These are phyloP conservation scores for Parazoanthus swiftii DNA, from an alignment of 92 coral and sea anemone genomes.

Conservation along the genomic window DNA sequence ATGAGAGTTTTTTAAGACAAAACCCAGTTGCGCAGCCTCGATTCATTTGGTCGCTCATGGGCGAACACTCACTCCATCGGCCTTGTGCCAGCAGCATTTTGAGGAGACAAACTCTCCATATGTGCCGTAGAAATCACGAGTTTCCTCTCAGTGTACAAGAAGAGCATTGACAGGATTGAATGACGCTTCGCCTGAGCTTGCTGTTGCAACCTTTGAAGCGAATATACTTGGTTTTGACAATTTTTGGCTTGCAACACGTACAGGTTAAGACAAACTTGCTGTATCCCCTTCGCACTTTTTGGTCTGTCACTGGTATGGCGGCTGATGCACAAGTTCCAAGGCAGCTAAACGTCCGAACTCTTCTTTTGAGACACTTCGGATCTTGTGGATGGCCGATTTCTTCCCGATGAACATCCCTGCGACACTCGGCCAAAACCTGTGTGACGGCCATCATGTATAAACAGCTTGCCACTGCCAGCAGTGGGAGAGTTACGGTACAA, in stretches of 20 bases:
- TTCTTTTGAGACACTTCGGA: conserved; percentile 5
- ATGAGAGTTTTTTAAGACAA: background rate
- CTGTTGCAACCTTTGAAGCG: conserved; percentile 33
- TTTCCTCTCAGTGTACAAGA: conserved; percentile 23
- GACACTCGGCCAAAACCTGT: conserved; percentile 10
- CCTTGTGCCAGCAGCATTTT: background rate
- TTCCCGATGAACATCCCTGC: conserved; percentile 1
- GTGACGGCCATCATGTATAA: conserved; percentile 1
- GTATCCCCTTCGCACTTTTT: background rate
- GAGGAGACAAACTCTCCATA: background rate
- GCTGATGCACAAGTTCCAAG: conserved; percentile 16
- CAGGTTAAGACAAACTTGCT: conserved; percentile 10
- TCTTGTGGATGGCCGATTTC: conserved; percentile 7
- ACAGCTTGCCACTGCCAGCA: conserved; percentile 1
- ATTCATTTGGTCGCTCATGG: background rate
- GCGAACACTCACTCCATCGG: background rate
- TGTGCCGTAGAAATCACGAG: conserved; percentile 3
- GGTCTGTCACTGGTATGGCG: conserved; percentile 37
- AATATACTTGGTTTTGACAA: conserved; percentile 26
- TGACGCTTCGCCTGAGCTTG: conserved; percentile 16
- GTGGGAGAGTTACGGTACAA: background rate
- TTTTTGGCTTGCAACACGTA: conserved; percentile 25
- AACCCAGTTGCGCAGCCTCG: background rate
- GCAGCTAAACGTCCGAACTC: conserved; percentile 24
- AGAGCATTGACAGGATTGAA: conserved; percentile 17